Percentiles rank a stretch among this genome's conserved stretches.
Evolutionary conservation across 2,113 vertebrate species (phyloP).

Genomic region (Macrotis lagotis): DNA sequence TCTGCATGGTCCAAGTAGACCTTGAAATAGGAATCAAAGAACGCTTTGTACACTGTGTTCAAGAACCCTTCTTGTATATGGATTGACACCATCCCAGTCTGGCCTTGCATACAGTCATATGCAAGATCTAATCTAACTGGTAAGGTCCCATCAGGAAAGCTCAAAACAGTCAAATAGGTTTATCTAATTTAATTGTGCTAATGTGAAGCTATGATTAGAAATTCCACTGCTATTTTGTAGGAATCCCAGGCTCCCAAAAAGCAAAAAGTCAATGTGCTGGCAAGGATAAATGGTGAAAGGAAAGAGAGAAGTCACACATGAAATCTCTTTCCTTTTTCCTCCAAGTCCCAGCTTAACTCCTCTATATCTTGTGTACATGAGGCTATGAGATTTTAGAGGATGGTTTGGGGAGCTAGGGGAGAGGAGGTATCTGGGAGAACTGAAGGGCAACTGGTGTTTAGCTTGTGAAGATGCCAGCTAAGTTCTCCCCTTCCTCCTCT

Average conservation of each 20-base stretch:
- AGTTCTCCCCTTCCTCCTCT: slow-evolving; percentile 28
- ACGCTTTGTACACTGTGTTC: not conserved
- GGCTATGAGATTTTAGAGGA: not conserved
- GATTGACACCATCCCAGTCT: not conserved
- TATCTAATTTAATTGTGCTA: slow-evolving; percentile 46
- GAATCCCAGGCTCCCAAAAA: not conserved
- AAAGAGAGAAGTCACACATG: not conserved
- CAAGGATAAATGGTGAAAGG: not conserved
- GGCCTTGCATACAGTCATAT: not conserved
- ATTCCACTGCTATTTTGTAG: slow-evolving; percentile 20
- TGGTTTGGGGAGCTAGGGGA: not conserved
- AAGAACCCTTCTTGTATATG: not conserved
- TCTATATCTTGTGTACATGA: not conserved
- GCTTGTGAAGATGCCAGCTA: not conserved
- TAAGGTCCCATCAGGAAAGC: slow-evolving; percentile 31
- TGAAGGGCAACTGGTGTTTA: slow-evolving; percentile 35
- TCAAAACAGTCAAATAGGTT: slow-evolving; percentile 43
- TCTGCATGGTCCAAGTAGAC: not conserved
- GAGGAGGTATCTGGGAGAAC: not conserved
- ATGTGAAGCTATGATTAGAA: slow-evolving; percentile 53
- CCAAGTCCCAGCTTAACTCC: not conserved
- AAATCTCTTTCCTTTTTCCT: not conserved
- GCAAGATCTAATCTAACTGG: slow-evolving; percentile 12
- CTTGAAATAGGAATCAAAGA: not conserved
- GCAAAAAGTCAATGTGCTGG: not conserved